phyloP scores from a whole-genome alignment of 2,113 vertebrate genomes.

The Vidua macroura region DNA sequence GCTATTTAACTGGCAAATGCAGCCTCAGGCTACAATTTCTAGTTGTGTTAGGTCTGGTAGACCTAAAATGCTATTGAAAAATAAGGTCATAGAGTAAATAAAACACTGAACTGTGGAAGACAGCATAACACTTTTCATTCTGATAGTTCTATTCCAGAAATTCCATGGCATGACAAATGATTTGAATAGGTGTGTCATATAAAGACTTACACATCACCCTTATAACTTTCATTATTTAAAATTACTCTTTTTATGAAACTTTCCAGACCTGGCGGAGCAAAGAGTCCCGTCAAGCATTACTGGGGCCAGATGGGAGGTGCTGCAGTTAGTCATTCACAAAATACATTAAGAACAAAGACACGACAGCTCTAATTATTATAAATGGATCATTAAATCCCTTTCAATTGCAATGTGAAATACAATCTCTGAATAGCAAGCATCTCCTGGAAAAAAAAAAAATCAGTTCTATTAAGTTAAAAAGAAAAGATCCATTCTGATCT shows the following conservation, averaged over 20 bases:
- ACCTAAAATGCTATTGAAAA: not conserved
- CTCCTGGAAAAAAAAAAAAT: not conserved
- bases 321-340: conserved; percentile 53
- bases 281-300: not conserved
- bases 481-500: not conserved
- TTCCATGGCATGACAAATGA: not conserved
- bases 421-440: conserved; percentile 20
- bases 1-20: not conserved
- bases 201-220: not conserved
- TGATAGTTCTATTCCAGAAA: not conserved
- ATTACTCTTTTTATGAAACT: conserved; percentile 18
- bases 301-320: not conserved
- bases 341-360: conserved; percentile 39
- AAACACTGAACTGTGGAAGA: not conserved
- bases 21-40: not conserved
- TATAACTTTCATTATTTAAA: not conserved
- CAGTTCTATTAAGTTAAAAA: not conserved
- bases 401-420: conserved; percentile 11
- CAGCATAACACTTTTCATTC: not conserved
- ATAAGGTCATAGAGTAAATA: conserved; percentile 8
- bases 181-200: not conserved
- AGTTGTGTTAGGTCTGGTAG: not conserved
- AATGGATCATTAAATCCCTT: conserved; percentile 54
- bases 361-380: conserved; percentile 18
- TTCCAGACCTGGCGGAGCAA: not conserved